phyloP scores from a whole-genome alignment of 2,113 vertebrate species.

The Aramus guarauna region DNA sequence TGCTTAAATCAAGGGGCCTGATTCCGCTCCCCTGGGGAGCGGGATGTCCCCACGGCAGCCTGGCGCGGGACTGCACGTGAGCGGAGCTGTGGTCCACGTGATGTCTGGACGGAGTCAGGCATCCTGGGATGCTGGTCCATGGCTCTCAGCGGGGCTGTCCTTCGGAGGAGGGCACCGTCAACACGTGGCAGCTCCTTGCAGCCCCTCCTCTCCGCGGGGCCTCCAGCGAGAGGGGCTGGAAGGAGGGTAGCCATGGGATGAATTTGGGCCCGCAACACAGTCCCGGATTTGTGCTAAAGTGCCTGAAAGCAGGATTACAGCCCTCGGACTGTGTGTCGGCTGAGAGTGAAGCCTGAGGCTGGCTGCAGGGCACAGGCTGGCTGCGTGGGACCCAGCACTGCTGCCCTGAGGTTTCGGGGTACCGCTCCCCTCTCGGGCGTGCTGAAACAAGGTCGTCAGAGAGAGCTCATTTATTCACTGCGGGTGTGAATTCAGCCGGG shows the following conservation, averaged over 20 bases:
- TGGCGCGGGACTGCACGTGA: rapidly evolving
- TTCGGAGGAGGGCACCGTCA: not conserved
- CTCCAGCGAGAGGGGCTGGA: not conserved
- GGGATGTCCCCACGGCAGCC: not conserved
- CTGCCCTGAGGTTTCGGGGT: not conserved
- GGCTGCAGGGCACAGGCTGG: not conserved
- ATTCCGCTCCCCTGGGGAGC: not conserved
- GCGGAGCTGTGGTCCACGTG: not conserved
- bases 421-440: not conserved
- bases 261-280: not conserved
- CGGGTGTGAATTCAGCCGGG: not conserved
- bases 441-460: not conserved
- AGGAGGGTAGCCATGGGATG: not conserved
- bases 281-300: rapidly evolving
- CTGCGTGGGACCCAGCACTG: not conserved
- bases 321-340: not conserved
- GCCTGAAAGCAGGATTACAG: not conserved
- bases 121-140: not conserved
- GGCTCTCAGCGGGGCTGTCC: not conserved
- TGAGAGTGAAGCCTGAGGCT: not conserved
- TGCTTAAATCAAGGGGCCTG: rapidly evolving
- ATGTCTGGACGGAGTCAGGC: not conserved
- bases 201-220: not conserved
- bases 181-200: not conserved
- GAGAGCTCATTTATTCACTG: not conserved